Percentiles rank a stretch among this genome's conserved stretches.
These are phyloP conservation scores for Pluvianellus socialis DNA, from an alignment of 2,113 vertebrate species.

Conservation along the genomic window DNA sequence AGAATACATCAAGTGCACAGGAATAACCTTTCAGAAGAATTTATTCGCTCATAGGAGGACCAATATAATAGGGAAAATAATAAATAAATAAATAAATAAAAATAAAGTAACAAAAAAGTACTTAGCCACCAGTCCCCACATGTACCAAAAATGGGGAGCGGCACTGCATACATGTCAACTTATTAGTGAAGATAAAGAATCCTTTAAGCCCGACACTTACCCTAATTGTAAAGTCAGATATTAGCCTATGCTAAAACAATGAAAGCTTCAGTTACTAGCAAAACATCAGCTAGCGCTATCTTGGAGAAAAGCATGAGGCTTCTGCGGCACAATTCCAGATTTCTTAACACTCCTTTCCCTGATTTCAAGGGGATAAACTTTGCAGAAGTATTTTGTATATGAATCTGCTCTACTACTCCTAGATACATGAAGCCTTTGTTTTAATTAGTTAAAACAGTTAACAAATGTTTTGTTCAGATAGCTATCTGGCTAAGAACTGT, in stretches of 20 bases:
- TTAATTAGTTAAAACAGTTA: not conserved
- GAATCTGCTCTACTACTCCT: not conserved
- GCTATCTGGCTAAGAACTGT: not conserved
- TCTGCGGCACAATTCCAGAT: not conserved
- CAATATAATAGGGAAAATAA: not conserved
- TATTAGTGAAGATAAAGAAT: not conserved
- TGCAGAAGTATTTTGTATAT: not conserved
- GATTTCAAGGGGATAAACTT: not conserved
- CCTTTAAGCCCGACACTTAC: not conserved
- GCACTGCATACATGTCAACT: not conserved
- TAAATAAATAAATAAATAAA: not conserved
- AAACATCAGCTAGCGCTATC: rapidly evolving
- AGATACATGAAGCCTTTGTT: not conserved
- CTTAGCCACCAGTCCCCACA: not conserved
- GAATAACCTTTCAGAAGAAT: not conserved
- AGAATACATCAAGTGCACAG: not conserved
- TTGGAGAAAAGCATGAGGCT: not conserved
- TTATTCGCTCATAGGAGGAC: not conserved
- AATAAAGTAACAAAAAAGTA: not conserved
- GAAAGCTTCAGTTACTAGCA: not conserved
- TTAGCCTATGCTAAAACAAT: not conserved
- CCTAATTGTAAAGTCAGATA: not conserved
- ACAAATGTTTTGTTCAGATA: not conserved
- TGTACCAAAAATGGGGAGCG: not conserved
- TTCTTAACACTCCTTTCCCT: not conserved